phyloP scores from a whole-genome alignment of 2,888 invertebrate genomes.

The Eupithecia subumbrata region DNA sequence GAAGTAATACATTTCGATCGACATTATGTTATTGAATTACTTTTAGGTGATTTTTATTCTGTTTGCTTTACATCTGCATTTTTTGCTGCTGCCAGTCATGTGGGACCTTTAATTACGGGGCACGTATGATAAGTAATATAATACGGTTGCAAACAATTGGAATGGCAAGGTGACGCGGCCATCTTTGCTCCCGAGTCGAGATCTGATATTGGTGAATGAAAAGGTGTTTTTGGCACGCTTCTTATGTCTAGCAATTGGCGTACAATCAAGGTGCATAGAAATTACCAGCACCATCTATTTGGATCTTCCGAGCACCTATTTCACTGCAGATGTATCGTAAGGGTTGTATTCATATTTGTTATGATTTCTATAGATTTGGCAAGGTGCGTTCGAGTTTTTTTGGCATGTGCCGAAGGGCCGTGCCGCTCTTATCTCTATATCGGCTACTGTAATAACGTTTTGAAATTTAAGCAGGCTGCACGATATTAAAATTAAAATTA shows the following conservation, averaged over 20 bases:
- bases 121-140: conserved; percentile 81
- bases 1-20: conserved; percentile 82
- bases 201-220: conserved; percentile 58
- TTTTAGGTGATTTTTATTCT: conserved; percentile 70
- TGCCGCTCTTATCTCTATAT: conserved; percentile 33
- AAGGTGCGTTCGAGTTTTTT: conserved; percentile 67
- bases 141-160: conserved; percentile 77
- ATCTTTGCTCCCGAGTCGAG: conserved; percentile 57
- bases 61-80: conserved; percentile 80
- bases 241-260: conserved; percentile 44
- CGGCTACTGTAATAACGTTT: conserved; percentile 28
- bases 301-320: conserved; percentile 34
- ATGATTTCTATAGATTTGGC: conserved; percentile 66
- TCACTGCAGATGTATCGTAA: conserved; percentile 65
- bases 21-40: conserved; percentile 84
- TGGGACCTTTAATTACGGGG: conserved; percentile 80
- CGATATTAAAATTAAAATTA: neutral
- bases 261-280: conserved; percentile 41
- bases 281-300: conserved; percentile 46
- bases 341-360: conserved; percentile 74
- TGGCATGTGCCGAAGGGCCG: conserved; percentile 58
- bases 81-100: conserved; percentile 70
- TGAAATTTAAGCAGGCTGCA: conserved; percentile 4
- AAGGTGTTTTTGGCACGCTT: conserved; percentile 79
- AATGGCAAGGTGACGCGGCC: conserved; percentile 69